Conservation (phyloP, 1,140 invertebrate species). For the Nilaparvata lugens region DNA sequence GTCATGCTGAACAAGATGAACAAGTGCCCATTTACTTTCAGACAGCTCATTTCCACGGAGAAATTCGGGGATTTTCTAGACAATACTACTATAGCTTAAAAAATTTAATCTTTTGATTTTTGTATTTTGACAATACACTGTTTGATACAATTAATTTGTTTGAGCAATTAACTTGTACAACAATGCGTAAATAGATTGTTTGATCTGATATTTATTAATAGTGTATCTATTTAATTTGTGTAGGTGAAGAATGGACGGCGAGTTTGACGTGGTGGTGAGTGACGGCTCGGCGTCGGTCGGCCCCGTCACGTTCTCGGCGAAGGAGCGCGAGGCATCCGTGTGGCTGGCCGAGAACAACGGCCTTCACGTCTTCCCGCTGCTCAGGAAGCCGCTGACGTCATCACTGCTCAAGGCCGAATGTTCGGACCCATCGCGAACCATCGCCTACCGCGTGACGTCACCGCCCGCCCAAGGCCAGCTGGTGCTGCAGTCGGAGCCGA, state of each 20-base stretch:
- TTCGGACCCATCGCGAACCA: slow-evolving; percentile 58
- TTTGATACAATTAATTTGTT: too few species aligned
- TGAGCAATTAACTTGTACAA: too few species aligned
- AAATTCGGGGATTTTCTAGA: too few species aligned
- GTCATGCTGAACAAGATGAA: too few species aligned
- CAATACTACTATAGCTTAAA: too few species aligned
- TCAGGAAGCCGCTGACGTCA: slow-evolving; percentile 59
- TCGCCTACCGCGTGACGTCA: slow-evolving; percentile 58
- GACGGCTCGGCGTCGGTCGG: slow-evolving; percentile 70
- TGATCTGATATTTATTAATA: too few species aligned
- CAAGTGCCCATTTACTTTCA: too few species aligned
- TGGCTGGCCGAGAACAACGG: slow-evolving; percentile 53
- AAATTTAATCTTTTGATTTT: too few species aligned
- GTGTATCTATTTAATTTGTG: neutral
- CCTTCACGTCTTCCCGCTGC: slow-evolving; percentile 76
- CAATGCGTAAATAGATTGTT: too few species aligned
- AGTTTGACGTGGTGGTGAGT: slow-evolving; percentile 69
- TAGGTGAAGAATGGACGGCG: slow-evolving; percentile 54
- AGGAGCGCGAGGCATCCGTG: slow-evolving; percentile 62
- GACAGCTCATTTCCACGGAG: too few species aligned
- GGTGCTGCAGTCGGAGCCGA: slow-evolving; percentile 31
- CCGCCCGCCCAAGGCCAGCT: slow-evolving; percentile 68
- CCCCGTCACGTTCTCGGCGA: slow-evolving; percentile 55
- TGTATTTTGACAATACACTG: too few species aligned
- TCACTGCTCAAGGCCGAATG: slow-evolving; percentile 60